Percentiles rank a stretch among this genome's conserved stretches.
Evolutionary conservation across 2,797 vertebrate genomes (phyloP).

Genomic region (Lateolabrax maculatus): DNA sequence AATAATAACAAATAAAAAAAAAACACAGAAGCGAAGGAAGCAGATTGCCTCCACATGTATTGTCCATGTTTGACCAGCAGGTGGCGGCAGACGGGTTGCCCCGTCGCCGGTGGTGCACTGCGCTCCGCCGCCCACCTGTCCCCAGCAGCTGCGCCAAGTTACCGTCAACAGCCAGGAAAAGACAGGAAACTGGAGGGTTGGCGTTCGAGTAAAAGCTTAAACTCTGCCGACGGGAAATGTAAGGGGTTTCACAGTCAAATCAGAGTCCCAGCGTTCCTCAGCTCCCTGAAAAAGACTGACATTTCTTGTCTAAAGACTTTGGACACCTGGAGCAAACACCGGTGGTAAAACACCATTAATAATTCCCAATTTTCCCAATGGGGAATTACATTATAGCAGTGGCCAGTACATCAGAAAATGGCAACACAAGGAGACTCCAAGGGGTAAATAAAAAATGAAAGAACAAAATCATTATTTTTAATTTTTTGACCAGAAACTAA

Average conservation of each 20-base stretch:
- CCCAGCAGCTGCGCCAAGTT: not conserved
- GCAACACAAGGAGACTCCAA: not conserved
- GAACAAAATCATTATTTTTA: no score
- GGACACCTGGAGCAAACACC: not conserved
- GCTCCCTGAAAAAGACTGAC: not conserved
- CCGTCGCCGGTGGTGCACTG: conserved; percentile 23
- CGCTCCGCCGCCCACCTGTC: conserved; percentile 28
- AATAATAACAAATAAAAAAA: not conserved
- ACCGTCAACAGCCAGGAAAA: accelerated
- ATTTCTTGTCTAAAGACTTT: not conserved
- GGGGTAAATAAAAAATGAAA: not conserved
- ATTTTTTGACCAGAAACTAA: no score
- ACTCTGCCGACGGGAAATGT: no score
- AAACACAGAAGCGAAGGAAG: not conserved
- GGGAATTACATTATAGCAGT: not conserved
- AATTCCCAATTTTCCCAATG: no score
- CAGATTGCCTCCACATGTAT: not conserved
- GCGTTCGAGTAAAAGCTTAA: conserved; percentile 10
- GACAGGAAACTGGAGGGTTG: not conserved
- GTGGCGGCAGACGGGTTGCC: conserved; percentile 10
- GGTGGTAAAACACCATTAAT: not conserved
- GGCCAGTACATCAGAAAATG: not conserved
- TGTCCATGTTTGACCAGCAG: conserved; percentile 8
- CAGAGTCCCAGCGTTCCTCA: not conserved
- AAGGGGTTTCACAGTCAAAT: accelerated